A percentile compares a stretch with the other conserved stretches of the same genome.
These are phyloP conservation scores for Myotis davidii DNA, from an alignment of 2,113 vertebrate genomes.

Conservation along the genomic window DNA sequence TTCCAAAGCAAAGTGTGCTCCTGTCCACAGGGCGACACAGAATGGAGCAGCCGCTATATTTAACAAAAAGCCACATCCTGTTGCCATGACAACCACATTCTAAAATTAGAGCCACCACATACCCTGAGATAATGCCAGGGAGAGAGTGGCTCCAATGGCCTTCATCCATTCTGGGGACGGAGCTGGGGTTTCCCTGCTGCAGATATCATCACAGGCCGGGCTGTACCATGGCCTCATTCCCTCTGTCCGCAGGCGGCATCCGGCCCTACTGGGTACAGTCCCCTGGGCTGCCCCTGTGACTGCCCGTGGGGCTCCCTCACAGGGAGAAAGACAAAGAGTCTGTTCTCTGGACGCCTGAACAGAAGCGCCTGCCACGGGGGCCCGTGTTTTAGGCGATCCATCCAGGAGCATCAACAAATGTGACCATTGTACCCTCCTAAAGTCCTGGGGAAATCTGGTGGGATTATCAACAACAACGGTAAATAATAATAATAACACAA, in stretches of 20 bases:
- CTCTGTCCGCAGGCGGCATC: not conserved
- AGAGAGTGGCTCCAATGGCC: conserved; percentile 36
- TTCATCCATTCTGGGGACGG: rapidly evolving
- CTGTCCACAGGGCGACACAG: conserved; percentile 73
- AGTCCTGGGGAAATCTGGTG: not conserved
- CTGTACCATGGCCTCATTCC: not conserved
- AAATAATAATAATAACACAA: not conserved
- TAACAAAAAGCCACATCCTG: conserved; percentile 75
- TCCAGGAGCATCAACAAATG: not conserved
- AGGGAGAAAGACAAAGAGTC: not conserved
- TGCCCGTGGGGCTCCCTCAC: not conserved
- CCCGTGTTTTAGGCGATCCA: not conserved
- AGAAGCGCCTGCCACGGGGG: not conserved
- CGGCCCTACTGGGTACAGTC: not conserved
- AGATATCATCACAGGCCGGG: not conserved
- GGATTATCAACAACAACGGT: not conserved
- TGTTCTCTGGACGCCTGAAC: not conserved
- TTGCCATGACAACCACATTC: conserved; percentile 81
- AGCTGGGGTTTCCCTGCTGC: not conserved
- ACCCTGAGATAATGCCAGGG: conserved; percentile 43
- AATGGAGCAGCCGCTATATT: conserved; percentile 82
- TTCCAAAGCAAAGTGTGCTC: conserved; percentile 53
- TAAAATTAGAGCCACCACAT: conserved; percentile 81
- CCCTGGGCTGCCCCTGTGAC: not conserved
- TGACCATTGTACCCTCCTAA: no score